Evolutionary conservation across 1,140 invertebrate species (phyloP).

Genomic region (Trichonephila clavipes): DNA sequence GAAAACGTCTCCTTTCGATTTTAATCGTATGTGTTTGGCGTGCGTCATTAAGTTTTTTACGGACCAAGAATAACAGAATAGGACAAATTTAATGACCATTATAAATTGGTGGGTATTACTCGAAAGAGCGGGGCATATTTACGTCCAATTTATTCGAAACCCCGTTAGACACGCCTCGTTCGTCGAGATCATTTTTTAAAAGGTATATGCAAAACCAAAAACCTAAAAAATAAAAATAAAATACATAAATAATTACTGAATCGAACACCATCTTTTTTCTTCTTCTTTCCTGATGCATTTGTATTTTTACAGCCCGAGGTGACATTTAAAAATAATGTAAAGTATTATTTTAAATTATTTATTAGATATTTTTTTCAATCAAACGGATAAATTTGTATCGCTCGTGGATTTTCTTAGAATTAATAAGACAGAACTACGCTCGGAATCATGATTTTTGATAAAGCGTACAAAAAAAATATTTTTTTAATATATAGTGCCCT

Average conservation of each 20-base stretch:
- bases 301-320: neutral
- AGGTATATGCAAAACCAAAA: neutral
- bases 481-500: no score
- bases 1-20: slow-evolving; percentile 22
- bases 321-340: neutral
- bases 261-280: neutral
- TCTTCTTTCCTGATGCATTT: neutral
- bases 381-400: neutral
- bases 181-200: neutral
- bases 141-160: slow-evolving; percentile 55
- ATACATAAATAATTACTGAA: slow-evolving; percentile 39
- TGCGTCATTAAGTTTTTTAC: slow-evolving; percentile 65
- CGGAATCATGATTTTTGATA: no score
- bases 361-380: neutral
- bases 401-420: neutral
- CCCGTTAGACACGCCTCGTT: slow-evolving; percentile 47
- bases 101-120: slow-evolving; percentile 57
- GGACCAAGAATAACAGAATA: neutral
- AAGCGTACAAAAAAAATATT: no score
- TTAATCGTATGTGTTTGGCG: slow-evolving; percentile 49
- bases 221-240: neutral
- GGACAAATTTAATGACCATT: slow-evolving; percentile 72
- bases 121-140: slow-evolving; percentile 22
- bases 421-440: no score
- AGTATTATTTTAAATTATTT: neutral